A percentile compares a stretch with the other conserved stretches of the same genome.
Evolutionary conservation across 1,140 invertebrate genomes (phyloP).

Genomic region (Ruditapes philippinarum): DNA sequence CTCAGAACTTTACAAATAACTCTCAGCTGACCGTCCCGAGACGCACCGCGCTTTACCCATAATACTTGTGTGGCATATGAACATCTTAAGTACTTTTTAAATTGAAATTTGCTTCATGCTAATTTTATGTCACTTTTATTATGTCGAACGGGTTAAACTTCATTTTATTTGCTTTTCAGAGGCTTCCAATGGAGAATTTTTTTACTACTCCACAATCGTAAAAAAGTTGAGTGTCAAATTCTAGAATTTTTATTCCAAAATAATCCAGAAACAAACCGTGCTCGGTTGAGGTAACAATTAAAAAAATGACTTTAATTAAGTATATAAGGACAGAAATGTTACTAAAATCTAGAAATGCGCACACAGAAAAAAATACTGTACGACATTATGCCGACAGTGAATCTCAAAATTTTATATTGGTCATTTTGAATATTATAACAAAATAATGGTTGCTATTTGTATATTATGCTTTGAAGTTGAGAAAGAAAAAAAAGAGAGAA

Average conservation of each 20-base stretch:
- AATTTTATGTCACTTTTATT: slow-evolving; percentile 61
- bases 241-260: background rate
- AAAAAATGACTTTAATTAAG: no score
- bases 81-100: slow-evolving; percentile 57
- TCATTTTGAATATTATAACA: no score
- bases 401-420: no score
- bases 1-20: slow-evolving; percentile 16
- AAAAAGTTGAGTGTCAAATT: slow-evolving; percentile 42
- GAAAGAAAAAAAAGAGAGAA: no score
- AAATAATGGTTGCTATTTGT: no score
- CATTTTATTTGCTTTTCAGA: slow-evolving; percentile 38
- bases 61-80: slow-evolving; percentile 40
- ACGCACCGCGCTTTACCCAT: slow-evolving; percentile 1
- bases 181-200: background rate
- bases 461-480: no score
- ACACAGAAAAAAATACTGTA: no score
- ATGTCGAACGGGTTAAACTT: slow-evolving; percentile 47
- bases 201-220: slow-evolving; percentile 5
- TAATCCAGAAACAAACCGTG: no score
- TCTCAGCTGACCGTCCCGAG: slow-evolving; percentile 53
- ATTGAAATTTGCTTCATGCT: slow-evolving; percentile 64
- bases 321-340: no score
- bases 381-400: no score
- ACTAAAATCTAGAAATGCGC: no score
- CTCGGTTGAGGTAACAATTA: no score